A percentile compares a stretch with the other conserved stretches of the same genome.
These are phyloP conservation scores for Choristoneura fumiferana DNA, from an alignment of 1,140 invertebrate species.

Conservation along the genomic window DNA sequence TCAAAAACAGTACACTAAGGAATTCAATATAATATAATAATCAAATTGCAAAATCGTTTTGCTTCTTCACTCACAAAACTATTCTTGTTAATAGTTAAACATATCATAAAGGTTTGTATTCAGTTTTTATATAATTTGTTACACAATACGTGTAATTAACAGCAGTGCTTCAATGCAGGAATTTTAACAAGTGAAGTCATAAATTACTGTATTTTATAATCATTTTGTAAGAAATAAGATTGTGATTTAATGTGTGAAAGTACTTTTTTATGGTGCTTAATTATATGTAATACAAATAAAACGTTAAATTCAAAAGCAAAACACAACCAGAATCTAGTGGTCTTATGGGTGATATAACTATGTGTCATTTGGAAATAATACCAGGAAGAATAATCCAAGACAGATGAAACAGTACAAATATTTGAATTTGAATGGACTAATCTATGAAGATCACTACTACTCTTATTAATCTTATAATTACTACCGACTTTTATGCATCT, in stretches of 20 bases:
- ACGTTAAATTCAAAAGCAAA: too few species aligned
- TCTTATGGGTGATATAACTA: too few species aligned
- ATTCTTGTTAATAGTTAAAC: conserved; percentile 40
- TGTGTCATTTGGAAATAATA: too few species aligned
- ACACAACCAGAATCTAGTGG: too few species aligned
- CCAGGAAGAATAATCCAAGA: too few species aligned
- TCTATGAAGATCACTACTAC: neutral
- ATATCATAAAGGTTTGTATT: conserved; percentile 23
- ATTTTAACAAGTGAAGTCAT: conserved; percentile 14
- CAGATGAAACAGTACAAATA: neutral
- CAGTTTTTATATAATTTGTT: neutral
- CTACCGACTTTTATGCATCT: neutral
- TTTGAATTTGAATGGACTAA: neutral
- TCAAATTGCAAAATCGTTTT: conserved; percentile 56
- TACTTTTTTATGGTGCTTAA: too few species aligned
- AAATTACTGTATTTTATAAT: neutral
- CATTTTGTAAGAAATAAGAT: neutral
- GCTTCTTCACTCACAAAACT: conserved; percentile 62
- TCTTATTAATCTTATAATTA: neutral
- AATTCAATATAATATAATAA: conserved; percentile 61
- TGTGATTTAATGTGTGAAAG: neutral
- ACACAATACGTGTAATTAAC: neutral
- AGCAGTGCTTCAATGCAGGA: conserved; percentile 3
- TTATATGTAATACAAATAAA: too few species aligned
- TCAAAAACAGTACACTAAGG: conserved; percentile 69